Evolutionary conservation across 2,797 vertebrate genomes (phyloP), one percentile per base, ranked within the genome.

Genomic region (Molossus alvarezi): DNA sequence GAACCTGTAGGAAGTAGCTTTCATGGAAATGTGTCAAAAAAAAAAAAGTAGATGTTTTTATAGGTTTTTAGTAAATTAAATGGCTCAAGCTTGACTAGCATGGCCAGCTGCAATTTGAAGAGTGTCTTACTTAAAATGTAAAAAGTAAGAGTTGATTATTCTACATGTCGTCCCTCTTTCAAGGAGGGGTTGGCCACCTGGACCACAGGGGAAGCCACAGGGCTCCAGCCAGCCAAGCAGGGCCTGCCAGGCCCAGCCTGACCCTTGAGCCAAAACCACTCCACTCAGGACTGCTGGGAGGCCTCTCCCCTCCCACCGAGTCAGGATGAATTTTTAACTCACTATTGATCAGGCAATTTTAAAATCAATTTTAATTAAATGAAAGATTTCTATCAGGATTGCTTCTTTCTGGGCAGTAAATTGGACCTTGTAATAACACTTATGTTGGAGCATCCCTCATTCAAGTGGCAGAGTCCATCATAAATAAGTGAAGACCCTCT

Each of bases 321-420:
- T 97, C 25, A 91, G 95, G 97, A 98, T 98, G 98, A 98, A 98
- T 98, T 98, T 98, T 98, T 98, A 98, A 99, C 98, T 98, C 98
- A 92, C 97, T 99, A 98, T 98, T 98, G 98, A 98, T 98, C 97
- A 98, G 98, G 88, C 98, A 98, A 98, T 98, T 98, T 98, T 98
- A 98, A 98, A 98, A 99, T 99, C 98, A 98, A 98, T 99, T 99
- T 98, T 99, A 98, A 98, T 99, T 98, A 98, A 98, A 98, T 98
- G 98, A 98, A 98, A 98, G 98, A 98, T 98, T 98, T 98, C 98
- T 98, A 98, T 98, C 98, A 98, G 96, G 91, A 96, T 98, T 98
- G 97, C 98, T 98, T 98, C 98, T 98, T 97, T 96, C 98, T 98
- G 96, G 96, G 97, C 98, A 98, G 97, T 98, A 98, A 98, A 98